Evolutionary conservation across 1,140 invertebrate genomes (phyloP), one percentile per base, ranked within the genome.

Genomic region (Mamestra configurata): DNA sequence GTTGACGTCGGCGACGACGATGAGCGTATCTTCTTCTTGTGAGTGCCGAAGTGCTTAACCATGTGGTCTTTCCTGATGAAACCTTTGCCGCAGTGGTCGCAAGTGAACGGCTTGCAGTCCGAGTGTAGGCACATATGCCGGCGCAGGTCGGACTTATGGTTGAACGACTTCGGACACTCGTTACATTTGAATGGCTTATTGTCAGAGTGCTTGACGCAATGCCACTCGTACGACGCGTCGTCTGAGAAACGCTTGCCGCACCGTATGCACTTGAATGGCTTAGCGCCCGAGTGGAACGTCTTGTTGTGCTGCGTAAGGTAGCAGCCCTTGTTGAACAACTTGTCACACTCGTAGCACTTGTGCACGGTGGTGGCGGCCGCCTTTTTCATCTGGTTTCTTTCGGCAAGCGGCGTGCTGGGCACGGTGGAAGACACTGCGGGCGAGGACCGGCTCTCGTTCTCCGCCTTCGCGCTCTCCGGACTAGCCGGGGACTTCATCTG

Each of bases 21-120:
- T 37, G 93, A 88, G 18, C 91, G 90, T 72, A 90, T 82, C 77
- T 89, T 93, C 81, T 95, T 95, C 86, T 93, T 95, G 93, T 99
- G 98, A 24, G 98, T 99, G 73, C 98, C 97, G 72, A 96, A 95
- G 93, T 99, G 98, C 93, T 99, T 99, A 77, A 98, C 96, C 97
- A 99, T 98, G 92, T 99, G 98, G 92, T 99, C 98, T 92, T 98
- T 98, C 68, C 98, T 96, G 82, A 98, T 98, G 93, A 99, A 99
- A 24, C 98, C 97, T 94, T 99, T 99, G 57, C 96, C 96, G 90
- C 98, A 99, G 43, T 96, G 96, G 73, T 96, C 95, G 95, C 98
- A 99, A 59, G 96, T 95, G 91, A 97, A 98, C 13, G 98, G 98
- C 89, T 98, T 98, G 82, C 97, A 95, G 11, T 96, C 97, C 77